Base-by-base conservation (phyloP, 2,888 invertebrate species). In the Apotomis turbidana region DNA sequence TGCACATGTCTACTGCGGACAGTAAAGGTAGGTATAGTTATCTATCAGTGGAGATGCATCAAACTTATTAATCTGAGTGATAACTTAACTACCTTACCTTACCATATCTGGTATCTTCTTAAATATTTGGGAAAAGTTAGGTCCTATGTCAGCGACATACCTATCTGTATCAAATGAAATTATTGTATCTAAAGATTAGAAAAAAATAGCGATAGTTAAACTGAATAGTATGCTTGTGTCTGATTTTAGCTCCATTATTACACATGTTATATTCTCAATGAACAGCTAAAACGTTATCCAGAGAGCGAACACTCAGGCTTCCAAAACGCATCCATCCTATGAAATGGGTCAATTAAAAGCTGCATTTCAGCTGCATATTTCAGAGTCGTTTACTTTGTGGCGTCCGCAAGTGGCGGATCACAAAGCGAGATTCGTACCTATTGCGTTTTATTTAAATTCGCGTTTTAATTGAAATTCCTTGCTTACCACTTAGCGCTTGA, bases 311-410 rank as follows among this genome's bases (percentile, higher is more conserved):
- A 12, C 58, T 5, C 58, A 12, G 38, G n/a, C 58, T 57, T 38
- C 27, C 12, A 57, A 38, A 61, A 55, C 54, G 44, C 44, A 61
- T 41, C 15, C 54, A 27, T 36, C 54, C 57, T n/a, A 55, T 36
- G 3, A 58, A 70, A 58, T 70, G 58, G 51, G 62, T 63, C 63
- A 51, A 52, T 52, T 9, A 63, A 63, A 70, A 63, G 58, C 52
- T 54, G 51, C 52, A 63, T 63, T 70, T 52, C 51, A 36, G n/a
- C 13, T 59, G 44, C 52, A 64, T 66, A 52, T 64, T 63, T 63
- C 70, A 46, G 44, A 15, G 51, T 12, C 5, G 59, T 59, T 44
- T 59, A 54, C 54, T 70, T 54, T 66, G 59, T 64, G 54, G 54
- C 27, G 13, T 57, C 9, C 41, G n/a, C 49, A 4, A 10, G 36